Conservation (phyloP, 23 tunicate species). For the Phallusia fumigata region DNA sequence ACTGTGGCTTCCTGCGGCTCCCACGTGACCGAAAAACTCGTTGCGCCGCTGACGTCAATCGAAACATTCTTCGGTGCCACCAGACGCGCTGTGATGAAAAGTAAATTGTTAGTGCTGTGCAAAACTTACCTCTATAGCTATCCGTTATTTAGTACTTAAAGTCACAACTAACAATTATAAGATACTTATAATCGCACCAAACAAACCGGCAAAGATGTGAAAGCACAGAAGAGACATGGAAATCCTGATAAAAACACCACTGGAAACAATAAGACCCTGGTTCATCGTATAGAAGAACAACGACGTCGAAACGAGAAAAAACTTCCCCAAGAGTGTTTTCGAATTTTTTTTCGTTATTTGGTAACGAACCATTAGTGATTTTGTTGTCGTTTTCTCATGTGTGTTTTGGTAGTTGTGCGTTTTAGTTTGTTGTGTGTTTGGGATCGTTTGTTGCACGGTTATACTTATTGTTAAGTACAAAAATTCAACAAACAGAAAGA, state of each 20-base stretch:
- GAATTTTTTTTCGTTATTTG: neutral
- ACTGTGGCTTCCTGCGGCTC: constrained; percentile 71
- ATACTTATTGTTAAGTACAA: neutral
- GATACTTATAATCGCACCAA: neutral
- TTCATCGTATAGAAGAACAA: neutral
- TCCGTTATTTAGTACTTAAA: neutral
- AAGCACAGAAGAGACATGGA: neutral
- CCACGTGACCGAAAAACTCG: constrained; percentile 70
- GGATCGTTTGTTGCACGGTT: neutral
- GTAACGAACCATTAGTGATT: neutral
- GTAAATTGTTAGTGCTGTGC: too few relatives aligned
- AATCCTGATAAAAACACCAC: neutral
- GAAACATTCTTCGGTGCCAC: constrained; percentile 64
- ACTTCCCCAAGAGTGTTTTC: neutral
- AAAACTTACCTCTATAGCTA: too few relatives aligned
- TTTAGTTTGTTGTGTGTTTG: neutral
- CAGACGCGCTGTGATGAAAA: constrained; percentile 60
- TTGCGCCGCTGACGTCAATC: constrained; percentile 48
- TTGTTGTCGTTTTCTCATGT: neutral
- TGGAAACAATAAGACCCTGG: neutral
- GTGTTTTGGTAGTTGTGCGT: neutral
- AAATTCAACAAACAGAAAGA: neutral
- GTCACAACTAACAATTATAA: neutral
- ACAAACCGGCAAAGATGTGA: neutral
- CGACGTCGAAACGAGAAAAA: neutral